These are phyloP conservation scores for Rhynchonycteris naso DNA, from an alignment of 2,797 vertebrate genomes.

Conservation along the genomic window DNA sequence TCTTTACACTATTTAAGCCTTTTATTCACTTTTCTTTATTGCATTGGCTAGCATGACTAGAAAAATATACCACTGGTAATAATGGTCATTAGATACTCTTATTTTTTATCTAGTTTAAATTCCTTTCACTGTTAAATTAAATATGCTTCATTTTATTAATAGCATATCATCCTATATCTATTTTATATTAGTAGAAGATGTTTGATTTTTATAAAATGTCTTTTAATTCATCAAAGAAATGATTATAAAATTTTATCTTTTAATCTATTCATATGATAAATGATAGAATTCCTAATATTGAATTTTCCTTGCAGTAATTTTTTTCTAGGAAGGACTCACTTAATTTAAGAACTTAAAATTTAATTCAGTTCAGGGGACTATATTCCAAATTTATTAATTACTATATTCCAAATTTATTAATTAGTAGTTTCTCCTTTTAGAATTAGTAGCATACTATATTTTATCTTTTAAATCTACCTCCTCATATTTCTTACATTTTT, in stretches of 20 bases:
- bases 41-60: background rate
- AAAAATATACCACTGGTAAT: background rate
- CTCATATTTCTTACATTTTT: background rate
- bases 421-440: background rate
- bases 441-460: background rate
- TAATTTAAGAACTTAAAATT: constrained; percentile 56
- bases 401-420: constrained; percentile 36
- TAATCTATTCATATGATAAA: constrained; percentile 45
- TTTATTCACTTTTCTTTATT: background rate
- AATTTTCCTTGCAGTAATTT: constrained; percentile 28
- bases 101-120: constrained; percentile 47
- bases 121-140: constrained; percentile 24
- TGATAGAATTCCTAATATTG: constrained; percentile 38
- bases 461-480: constrained; percentile 25
- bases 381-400: constrained; percentile 46
- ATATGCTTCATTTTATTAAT: constrained; percentile 49
- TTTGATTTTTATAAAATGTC: constrained; percentile 48
- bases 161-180: background rate
- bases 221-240: constrained; percentile 60
- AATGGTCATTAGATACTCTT: background rate
- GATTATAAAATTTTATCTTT: constrained; percentile 36
- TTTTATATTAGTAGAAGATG: constrained; percentile 31
- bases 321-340: constrained; percentile 22
- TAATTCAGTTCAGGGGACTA: background rate
- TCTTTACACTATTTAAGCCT: background rate